Evolutionary conservation across 2,113 vertebrate genomes (phyloP).

Genomic region (Burhinus oedicnemus): DNA sequence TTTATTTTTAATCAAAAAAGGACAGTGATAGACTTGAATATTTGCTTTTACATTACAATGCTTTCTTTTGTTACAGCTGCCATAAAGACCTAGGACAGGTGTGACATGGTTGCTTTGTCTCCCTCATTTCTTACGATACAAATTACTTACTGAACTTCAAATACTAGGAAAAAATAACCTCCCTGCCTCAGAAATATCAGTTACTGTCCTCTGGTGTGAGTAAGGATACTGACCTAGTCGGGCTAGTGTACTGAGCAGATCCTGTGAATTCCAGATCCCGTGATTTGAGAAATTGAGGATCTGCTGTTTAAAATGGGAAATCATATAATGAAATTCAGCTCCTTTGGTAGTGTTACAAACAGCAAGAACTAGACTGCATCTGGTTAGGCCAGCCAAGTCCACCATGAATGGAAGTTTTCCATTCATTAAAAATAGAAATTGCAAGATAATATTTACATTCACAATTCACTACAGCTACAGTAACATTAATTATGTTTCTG

Average conservation of each 20-base stretch:
- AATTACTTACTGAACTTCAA: neutral
- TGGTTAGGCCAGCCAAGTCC: neutral
- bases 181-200: neutral
- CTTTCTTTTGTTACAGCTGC: neutral
- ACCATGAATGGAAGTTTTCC: neutral
- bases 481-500: neutral
- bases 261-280: neutral
- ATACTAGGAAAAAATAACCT: neutral
- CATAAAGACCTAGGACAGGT: neutral
- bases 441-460: neutral
- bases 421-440: neutral
- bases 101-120: neutral
- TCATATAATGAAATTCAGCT: rapidly evolving
- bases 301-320: neutral
- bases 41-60: neutral
- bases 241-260: neutral
- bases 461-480: neutral
- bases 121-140: neutral
- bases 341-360: neutral
- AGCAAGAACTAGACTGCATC: neutral
- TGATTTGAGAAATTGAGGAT: neutral
- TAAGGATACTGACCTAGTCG: neutral
- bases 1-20: neutral
- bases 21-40: neutral
- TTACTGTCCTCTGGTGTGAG: neutral